These are phyloP conservation scores for Pygoscelis antarcticus DNA, from an alignment of 2,113 vertebrate species.

Conservation along the genomic window DNA sequence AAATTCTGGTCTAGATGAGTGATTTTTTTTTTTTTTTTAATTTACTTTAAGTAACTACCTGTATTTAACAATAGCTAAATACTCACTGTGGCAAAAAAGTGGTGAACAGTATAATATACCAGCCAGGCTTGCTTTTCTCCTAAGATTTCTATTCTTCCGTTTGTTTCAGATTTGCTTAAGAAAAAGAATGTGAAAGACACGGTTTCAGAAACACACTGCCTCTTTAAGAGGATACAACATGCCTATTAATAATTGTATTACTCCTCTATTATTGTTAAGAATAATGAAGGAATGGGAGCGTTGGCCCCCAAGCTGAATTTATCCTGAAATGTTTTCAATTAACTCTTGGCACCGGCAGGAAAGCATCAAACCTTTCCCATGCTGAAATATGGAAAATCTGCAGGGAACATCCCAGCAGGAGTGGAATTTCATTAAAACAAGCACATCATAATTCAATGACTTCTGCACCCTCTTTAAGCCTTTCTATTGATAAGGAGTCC, in stretches of 20 bases:
- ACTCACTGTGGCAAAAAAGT: slow-evolving; percentile 3
- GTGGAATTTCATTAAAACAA: slow-evolving; percentile 86
- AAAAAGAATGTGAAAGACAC: slow-evolving; percentile 70
- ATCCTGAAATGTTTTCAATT: slow-evolving; percentile 90
- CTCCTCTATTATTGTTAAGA: slow-evolving; percentile 85
- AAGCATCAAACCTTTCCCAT: slow-evolving; percentile 88
- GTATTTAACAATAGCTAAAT: neutral
- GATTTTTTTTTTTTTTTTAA: neutral
- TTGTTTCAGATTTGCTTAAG: slow-evolving; percentile 66
- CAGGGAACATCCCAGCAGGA: slow-evolving; percentile 85
- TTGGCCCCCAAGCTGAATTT: slow-evolving; percentile 82
- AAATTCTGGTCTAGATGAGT: neutral
- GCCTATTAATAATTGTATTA: slow-evolving; percentile 84
- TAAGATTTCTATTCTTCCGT: slow-evolving; percentile 59
- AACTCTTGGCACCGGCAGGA: slow-evolving; percentile 85
- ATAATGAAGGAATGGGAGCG: slow-evolving; percentile 82
- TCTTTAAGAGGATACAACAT: slow-evolving; percentile 79
- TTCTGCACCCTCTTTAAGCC: slow-evolving; percentile 79
- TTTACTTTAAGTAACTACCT: neutral
- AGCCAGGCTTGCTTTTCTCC: slow-evolving; percentile 61
- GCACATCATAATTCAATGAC: slow-evolving; percentile 86
- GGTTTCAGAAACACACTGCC: slow-evolving; percentile 62
- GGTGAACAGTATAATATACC: slow-evolving; percentile 40
- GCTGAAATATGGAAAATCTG: slow-evolving; percentile 90
- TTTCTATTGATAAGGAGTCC: slow-evolving; percentile 80